These are phyloP conservation scores for Ophthalmolycus amberensis DNA, from an alignment of 2,113 vertebrate genomes.

Conservation along the genomic window DNA sequence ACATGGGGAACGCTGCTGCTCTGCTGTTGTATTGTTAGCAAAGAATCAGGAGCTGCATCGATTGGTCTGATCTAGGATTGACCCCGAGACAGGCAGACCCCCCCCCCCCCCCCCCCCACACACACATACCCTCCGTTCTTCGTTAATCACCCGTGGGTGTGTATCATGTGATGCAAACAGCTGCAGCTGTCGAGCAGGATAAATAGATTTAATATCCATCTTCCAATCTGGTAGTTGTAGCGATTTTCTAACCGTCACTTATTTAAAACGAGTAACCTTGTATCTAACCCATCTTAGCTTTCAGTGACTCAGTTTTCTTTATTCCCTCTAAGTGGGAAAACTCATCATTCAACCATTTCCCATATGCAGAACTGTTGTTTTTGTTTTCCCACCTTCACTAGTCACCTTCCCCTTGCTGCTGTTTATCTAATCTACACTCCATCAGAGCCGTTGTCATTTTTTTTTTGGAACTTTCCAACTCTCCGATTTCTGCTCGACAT, in stretches of 20 bases:
- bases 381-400: not conserved
- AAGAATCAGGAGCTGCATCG: slow-evolving; percentile 39
- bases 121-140: not conserved
- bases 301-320: not conserved
- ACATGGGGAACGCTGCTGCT: not conserved
- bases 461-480: slow-evolving; percentile 7
- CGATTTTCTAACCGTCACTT: not conserved
- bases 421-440: slow-evolving; percentile 30
- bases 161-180: not conserved
- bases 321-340: not conserved
- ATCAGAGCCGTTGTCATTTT: slow-evolving; percentile 5
- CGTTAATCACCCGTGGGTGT: not conserved
- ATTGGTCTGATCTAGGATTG: slow-evolving; percentile 28
- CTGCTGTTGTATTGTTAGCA: slow-evolving; percentile 30
- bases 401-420: not conserved
- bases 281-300: not conserved
- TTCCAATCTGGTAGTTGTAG: not conserved
- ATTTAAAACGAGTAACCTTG: not conserved
- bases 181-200: not conserved
- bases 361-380: not conserved
- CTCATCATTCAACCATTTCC: slow-evolving; percentile 31
- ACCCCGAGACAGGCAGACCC: slow-evolving; percentile 8
- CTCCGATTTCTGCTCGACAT: not conserved
- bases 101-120: not conserved
- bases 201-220: not conserved